A percentile compares a stretch with the other conserved stretches of the same genome.
phyloP scores from a whole-genome alignment of 2,888 invertebrate species.

The Unio pictorum region DNA sequence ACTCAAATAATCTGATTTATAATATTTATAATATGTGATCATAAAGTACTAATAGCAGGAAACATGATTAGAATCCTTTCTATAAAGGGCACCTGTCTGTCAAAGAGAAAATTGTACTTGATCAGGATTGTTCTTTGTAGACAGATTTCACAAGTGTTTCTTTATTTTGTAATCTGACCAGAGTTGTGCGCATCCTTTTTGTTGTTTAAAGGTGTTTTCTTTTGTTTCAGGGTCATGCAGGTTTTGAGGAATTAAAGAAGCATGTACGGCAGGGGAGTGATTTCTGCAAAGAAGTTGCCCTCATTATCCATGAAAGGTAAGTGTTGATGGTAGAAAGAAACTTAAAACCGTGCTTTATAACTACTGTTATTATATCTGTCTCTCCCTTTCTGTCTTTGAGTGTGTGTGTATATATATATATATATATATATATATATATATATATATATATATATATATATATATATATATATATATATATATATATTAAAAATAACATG shows the following conservation, averaged over 20 bases:
- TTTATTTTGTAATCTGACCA: too few species aligned
- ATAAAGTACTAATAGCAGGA: too few species aligned
- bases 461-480: too few species aligned
- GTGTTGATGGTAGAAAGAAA: constrained; percentile 14
- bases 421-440: neutral
- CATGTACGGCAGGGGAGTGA: constrained; percentile 96
- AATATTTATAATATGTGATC: too few species aligned
- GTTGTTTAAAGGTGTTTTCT: neutral
- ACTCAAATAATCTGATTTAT: too few species aligned
- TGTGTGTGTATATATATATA: neutral
- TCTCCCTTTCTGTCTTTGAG: neutral
- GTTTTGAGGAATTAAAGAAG: constrained; percentile 92
- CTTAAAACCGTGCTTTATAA: neutral
- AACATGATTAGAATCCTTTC: too few species aligned
- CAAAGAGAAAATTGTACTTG: too few species aligned
- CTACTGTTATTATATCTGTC: neutral
- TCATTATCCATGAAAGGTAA: constrained; percentile 93
- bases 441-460: neutral
- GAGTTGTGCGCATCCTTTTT: neutral
- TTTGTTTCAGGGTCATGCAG: constrained; percentile 86
- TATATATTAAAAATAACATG: too few species aligned
- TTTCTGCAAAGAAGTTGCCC: constrained; percentile 91
- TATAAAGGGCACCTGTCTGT: too few species aligned
- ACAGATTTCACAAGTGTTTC: too few species aligned
- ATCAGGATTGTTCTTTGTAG: too few species aligned